A percentile compares a stretch with the other conserved stretches of the same genome.
These are phyloP conservation scores for Cosmia trapezina DNA, from an alignment of 2,888 invertebrate species.

Conservation along the genomic window DNA sequence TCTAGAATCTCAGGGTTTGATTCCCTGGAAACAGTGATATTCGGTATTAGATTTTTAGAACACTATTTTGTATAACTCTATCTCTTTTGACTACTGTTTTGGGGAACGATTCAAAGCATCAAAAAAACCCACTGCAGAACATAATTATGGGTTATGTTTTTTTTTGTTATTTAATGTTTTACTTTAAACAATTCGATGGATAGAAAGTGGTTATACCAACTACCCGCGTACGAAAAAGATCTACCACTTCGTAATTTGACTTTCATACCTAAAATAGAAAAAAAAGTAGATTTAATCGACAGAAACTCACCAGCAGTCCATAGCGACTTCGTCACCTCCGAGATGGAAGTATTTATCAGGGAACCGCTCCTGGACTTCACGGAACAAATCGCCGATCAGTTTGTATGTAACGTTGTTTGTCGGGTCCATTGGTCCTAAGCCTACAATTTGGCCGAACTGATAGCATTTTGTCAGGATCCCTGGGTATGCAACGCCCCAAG, in stretches of 20 bases:
- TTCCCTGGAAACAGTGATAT: slow-evolving; percentile 67
- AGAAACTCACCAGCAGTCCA: slow-evolving; percentile 93
- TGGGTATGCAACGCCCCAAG: slow-evolving; percentile 95
- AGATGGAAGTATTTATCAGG: slow-evolving; percentile 96
- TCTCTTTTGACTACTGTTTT: background rate
- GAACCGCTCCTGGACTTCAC: slow-evolving; percentile 93
- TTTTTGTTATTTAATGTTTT: background rate
- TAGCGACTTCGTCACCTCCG: slow-evolving; percentile 97
- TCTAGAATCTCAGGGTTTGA: slow-evolving; percentile 77
- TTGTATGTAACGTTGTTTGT: slow-evolving; percentile 91
- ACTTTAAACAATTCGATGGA: background rate
- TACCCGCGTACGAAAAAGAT: background rate
- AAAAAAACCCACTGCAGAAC: background rate
- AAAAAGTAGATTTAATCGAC: background rate
- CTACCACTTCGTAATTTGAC: background rate
- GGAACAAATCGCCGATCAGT: slow-evolving; percentile 92
- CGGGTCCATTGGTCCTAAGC: slow-evolving; percentile 95
- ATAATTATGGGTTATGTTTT: background rate
- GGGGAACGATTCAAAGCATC: background rate
- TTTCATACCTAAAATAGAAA: background rate
- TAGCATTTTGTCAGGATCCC: slow-evolving; percentile 94
- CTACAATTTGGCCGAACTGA: slow-evolving; percentile 72
- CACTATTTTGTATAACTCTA: background rate
- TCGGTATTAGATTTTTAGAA: background rate
- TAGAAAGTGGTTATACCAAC: background rate